Conservation (phyloP, 2,888 invertebrate species). For the Yponomeuta evonymella region DNA sequence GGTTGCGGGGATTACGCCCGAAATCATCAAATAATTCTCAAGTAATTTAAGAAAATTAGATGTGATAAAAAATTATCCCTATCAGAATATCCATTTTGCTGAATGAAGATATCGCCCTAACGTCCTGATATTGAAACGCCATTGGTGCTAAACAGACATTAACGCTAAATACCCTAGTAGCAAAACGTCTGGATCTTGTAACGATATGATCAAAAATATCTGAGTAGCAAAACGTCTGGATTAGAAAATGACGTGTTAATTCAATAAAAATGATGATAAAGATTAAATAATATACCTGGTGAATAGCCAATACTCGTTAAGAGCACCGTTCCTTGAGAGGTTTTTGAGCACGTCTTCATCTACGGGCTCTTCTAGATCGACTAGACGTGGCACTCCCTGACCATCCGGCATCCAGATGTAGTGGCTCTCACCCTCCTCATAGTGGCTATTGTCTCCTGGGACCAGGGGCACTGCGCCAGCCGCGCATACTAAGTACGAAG, state of each 20-base stretch:
- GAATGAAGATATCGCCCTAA: too few species aligned
- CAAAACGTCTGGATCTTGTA: too few species aligned
- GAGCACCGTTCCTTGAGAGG: conserved; percentile 43
- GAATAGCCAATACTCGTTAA: conserved; percentile 53
- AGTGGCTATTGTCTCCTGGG: conserved; percentile 61
- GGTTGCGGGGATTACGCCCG: conserved; percentile 40
- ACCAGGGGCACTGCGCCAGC: conserved; percentile 36
- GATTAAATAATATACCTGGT: conserved; percentile 34
- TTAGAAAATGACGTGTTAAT: too few species aligned
- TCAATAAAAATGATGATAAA: neutral
- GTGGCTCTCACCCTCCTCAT: conserved; percentile 58
- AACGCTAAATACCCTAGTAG: too few species aligned
- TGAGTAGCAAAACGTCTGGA: too few species aligned
- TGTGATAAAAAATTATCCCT: too few species aligned
- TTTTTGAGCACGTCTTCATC: conserved; percentile 26
- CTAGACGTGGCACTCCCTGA: conserved; percentile 46
- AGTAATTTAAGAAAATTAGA: neutral
- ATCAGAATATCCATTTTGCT: too few species aligned
- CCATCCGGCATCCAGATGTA: conserved; percentile 66
- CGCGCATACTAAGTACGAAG: conserved; percentile 39
- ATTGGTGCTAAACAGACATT: too few species aligned
- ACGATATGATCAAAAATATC: too few species aligned
- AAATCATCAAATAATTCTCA: conserved; percentile 16
- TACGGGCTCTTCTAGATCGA: conserved; percentile 46
- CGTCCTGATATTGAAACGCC: too few species aligned